These are phyloP conservation scores for Grallaria varia DNA, from an alignment of 2,113 vertebrate genomes.

Conservation along the genomic window DNA sequence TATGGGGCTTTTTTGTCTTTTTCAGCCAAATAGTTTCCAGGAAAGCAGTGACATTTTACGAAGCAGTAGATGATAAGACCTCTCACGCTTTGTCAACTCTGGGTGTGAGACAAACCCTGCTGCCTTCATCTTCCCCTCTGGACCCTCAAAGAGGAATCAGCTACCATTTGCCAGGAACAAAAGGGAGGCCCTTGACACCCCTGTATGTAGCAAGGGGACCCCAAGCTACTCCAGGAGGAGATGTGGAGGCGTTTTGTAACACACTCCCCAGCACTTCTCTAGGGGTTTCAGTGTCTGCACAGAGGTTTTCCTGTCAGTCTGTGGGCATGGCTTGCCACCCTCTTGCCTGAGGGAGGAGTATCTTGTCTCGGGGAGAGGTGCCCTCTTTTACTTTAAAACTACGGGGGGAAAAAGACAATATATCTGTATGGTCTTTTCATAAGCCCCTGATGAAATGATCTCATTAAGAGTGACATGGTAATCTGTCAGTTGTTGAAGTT, in stretches of 20 bases:
- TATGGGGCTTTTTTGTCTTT: not conserved
- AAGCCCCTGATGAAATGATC: not conserved
- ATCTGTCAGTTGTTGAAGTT: not conserved
- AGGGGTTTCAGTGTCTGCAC: rapidly evolving
- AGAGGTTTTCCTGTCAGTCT: not conserved
- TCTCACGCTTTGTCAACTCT: not conserved
- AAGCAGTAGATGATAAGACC: not conserved
- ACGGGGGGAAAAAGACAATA: rapidly evolving
- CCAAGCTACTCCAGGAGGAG: not conserved
- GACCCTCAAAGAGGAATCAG: not conserved
- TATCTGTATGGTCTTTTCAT: not conserved
- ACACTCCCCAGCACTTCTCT: rapidly evolving
- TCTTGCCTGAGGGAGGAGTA: rapidly evolving
- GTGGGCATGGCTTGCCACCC: not conserved
- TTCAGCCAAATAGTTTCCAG: not conserved
- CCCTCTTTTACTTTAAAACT: not conserved
- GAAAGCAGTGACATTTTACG: not conserved
- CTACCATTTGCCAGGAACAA: not conserved
- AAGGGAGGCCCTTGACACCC: not conserved
- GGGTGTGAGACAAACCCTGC: not conserved
- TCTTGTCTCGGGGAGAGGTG: not conserved
- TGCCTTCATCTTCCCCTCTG: not conserved
- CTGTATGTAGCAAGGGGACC: not conserved
- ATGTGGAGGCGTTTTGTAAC: not conserved
- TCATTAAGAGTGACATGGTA: not conserved